Conservation (phyloP, 2,797 vertebrate genomes). For the Halcyon leucocephala region DNA sequence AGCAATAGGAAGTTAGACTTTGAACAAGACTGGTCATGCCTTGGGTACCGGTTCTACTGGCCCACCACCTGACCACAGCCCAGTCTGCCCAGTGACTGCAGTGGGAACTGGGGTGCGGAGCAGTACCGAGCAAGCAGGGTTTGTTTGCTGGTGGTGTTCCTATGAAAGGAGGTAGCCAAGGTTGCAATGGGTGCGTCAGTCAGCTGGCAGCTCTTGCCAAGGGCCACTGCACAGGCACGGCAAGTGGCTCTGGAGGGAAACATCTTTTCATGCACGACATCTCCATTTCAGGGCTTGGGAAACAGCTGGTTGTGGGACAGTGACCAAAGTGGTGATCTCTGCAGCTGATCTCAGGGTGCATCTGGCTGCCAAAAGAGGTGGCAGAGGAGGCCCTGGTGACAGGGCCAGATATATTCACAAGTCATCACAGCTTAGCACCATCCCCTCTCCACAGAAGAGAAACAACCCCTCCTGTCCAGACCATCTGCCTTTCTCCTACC, state of each 20-base stretch:
- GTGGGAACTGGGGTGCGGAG: neutral
- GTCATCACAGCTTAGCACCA: neutral
- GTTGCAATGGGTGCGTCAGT: neutral
- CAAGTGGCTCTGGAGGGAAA: neutral
- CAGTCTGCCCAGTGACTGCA: conserved; percentile 45
- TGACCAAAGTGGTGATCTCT: neutral
- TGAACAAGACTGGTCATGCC: conserved; percentile 43
- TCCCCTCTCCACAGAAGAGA: neutral
- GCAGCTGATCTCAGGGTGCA: neutral
- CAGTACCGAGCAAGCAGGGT: neutral
- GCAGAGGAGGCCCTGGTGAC: neutral
- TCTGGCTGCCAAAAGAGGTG: neutral
- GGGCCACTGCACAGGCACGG: neutral
- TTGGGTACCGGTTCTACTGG: conserved; percentile 45
- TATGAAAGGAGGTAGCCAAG: neutral
- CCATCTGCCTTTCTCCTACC: neutral
- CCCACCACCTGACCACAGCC: conserved; percentile 42
- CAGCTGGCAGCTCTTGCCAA: neutral
- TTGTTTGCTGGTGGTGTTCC: neutral
- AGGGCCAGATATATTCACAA: neutral
- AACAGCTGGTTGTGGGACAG: neutral
- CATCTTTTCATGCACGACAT: accelerated
- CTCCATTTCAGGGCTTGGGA: neutral
- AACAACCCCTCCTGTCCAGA: accelerated
- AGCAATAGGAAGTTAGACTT: conserved; percentile 39